Evolutionary conservation across 2,797 vertebrate genomes (phyloP).

Genomic region (Pterois miles): DNA sequence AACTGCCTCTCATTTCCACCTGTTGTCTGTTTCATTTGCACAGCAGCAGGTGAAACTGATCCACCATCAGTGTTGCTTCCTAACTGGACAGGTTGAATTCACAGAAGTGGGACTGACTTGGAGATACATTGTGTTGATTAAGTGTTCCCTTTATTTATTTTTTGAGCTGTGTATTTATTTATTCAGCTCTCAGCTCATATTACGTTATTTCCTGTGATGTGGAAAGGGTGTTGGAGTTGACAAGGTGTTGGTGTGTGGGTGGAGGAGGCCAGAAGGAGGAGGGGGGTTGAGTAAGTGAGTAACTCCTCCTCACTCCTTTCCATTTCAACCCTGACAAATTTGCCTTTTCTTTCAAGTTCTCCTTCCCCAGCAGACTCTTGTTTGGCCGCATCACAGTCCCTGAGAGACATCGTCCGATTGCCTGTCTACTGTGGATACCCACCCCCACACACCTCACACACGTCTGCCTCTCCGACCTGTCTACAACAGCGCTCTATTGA

Average conservation of each 20-base stretch:
- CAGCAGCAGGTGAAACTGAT: no score
- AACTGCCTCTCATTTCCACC: no score
- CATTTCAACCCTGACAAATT: slow-evolving; percentile 64
- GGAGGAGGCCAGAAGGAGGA: background rate
- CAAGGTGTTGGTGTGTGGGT: slow-evolving; percentile 29
- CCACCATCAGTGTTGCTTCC: no score
- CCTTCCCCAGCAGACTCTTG: slow-evolving; percentile 43
- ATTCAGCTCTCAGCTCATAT: background rate
- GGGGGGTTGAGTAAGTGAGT: slow-evolving; percentile 25
- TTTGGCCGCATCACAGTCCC: slow-evolving; percentile 65
- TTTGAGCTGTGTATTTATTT: background rate
- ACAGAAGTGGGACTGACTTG: no score
- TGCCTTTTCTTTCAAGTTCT: slow-evolving; percentile 64
- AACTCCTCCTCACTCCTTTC: slow-evolving; percentile 66
- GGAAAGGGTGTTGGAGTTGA: slow-evolving; percentile 13
- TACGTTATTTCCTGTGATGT: slow-evolving; percentile 6
- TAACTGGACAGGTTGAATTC: no score
- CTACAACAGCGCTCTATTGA: slow-evolving; percentile 53
- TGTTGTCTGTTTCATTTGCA: no score
- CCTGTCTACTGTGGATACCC: slow-evolving; percentile 36
- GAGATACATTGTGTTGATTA: no score
- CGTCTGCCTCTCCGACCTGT: slow-evolving; percentile 44
- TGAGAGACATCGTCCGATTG: slow-evolving; percentile 61
- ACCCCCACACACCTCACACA: slow-evolving; percentile 13
- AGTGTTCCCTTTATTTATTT: no score